phyloP scores from a whole-genome alignment of 1,140 invertebrate genomes.

The Papilio aristodemus region DNA sequence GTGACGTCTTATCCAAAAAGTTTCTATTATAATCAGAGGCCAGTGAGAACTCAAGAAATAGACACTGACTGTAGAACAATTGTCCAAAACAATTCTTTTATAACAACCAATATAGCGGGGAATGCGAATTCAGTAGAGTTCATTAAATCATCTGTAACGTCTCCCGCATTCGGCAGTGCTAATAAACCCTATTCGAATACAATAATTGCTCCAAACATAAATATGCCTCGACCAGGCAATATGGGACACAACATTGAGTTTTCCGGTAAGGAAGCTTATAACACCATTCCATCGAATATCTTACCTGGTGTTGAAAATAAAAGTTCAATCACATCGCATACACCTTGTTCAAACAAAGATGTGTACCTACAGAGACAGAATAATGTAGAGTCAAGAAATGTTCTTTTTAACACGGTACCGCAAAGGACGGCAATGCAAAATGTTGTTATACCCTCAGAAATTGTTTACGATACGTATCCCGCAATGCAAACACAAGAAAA shows the following conservation, averaged over 20 bases:
- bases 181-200: background rate
- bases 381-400: constrained; percentile 35
- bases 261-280: background rate
- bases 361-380: constrained; percentile 29
- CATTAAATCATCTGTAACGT: background rate
- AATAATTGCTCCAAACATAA: background rate
- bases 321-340: background rate
- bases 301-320: background rate
- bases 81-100: background rate
- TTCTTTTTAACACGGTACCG: constrained; percentile 37
- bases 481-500: constrained; percentile 40
- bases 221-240: background rate
- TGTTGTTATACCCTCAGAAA: constrained; percentile 51
- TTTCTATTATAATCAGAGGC: background rate
- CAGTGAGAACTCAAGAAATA: background rate
- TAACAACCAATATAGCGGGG: background rate
- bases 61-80: background rate
- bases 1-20: constrained; percentile 15
- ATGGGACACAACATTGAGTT: constrained; percentile 6
- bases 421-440: constrained; percentile 41
- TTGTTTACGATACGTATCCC: constrained; percentile 48
- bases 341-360: constrained; percentile 13
- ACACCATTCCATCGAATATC: background rate
- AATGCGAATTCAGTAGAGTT: background rate
- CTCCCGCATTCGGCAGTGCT: background rate